Percentiles rank a stretch among this genome's conserved stretches.
Evolutionary conservation across 2,888 invertebrate species (phyloP).

Genomic region (Meta bourneti): DNA sequence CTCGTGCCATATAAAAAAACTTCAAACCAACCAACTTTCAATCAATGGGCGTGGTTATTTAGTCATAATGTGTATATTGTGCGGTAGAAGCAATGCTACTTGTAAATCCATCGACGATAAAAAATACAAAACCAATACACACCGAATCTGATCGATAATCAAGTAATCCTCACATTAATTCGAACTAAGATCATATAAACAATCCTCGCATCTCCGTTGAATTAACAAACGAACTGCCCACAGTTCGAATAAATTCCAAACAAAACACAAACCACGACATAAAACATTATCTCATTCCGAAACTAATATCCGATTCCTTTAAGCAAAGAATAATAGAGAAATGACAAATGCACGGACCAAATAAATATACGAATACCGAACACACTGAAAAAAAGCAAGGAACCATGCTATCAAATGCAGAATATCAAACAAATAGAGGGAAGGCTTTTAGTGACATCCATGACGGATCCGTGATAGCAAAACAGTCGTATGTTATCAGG

Average conservation of each 20-base stretch:
- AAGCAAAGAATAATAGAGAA: not conserved
- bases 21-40: no score
- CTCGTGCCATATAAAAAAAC: no score
- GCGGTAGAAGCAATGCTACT: no score
- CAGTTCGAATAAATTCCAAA: not conserved
- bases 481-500: constrained; percentile 37
- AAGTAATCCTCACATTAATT: no score
- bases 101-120: no score
- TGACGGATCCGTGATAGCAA: constrained; percentile 13
- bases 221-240: not conserved
- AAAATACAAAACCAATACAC: no score
- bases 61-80: no score
- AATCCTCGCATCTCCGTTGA: not conserved
- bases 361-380: not conserved
- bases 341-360: not conserved
- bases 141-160: no score
- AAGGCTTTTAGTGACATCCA: constrained; percentile 35
- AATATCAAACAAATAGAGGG: constrained; percentile 21
- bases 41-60: no score
- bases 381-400: not conserved
- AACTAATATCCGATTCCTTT: not conserved
- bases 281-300: not conserved
- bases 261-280: not conserved
- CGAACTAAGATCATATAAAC: not conserved
- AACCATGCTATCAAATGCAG: constrained; percentile 23